Evolutionary conservation across 2,888 invertebrate genomes (phyloP).

Genomic region (Bruchidius siliquastri): DNA sequence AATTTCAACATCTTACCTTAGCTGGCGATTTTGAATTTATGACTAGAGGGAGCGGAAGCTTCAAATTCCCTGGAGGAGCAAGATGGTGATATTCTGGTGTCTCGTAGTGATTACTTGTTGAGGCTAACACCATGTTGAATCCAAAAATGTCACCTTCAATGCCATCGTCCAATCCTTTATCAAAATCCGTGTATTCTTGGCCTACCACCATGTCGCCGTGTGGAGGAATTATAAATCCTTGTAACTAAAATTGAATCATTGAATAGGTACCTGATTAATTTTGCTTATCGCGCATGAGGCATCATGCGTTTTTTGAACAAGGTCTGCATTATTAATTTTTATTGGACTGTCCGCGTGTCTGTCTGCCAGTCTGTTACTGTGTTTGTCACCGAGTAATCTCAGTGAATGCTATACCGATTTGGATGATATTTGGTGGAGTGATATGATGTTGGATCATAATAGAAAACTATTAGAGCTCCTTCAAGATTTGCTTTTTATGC

Average conservation of each 20-base stretch:
- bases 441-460: too few species aligned
- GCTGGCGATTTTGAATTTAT: neutral
- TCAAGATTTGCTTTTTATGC: too few species aligned
- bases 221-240: slow-evolving; percentile 53
- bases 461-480: too few species aligned
- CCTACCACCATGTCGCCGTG: slow-evolving; percentile 65
- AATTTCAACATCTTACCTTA: neutral
- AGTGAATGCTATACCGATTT: too few species aligned
- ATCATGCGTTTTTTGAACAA: too few species aligned
- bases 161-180: slow-evolving; percentile 61
- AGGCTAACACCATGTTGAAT: slow-evolving; percentile 58
- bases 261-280: neutral
- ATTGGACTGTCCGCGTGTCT: too few species aligned
- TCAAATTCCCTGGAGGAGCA: neutral
- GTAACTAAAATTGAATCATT: slow-evolving; percentile 49
- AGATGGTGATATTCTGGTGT: neutral
- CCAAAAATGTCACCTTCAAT: slow-evolving; percentile 66
- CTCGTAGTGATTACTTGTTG: slow-evolving; percentile 39
- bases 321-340: too few species aligned
- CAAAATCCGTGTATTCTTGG: slow-evolving; percentile 63
- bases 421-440: too few species aligned
- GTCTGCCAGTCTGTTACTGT: too few species aligned
- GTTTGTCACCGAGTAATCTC: too few species aligned
- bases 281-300: too few species aligned
- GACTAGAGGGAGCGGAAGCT: neutral